Evolutionary conservation across 2,113 vertebrate genomes (phyloP).

Genomic region (Colaptes auratus): DNA sequence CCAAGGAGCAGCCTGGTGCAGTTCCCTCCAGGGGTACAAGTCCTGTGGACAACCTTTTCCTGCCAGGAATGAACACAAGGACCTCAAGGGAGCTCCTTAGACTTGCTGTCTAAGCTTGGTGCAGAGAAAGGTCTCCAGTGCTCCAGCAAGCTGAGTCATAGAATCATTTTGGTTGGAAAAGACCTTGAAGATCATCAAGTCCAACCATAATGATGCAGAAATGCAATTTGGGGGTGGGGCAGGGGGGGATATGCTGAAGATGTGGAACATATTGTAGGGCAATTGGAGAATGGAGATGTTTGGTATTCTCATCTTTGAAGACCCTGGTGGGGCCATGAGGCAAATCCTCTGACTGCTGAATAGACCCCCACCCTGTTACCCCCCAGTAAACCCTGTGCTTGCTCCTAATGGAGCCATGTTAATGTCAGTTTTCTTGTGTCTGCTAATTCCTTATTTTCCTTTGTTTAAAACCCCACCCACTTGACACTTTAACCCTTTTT

Average conservation of each 20-base stretch:
- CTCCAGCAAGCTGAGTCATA: not conserved
- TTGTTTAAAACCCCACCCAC: not conserved
- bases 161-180: too few species aligned
- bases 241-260: not conserved
- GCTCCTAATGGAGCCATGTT: not conserved
- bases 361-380: not conserved
- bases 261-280: not conserved
- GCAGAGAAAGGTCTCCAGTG: not conserved
- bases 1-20: not conserved
- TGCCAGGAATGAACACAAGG: not conserved
- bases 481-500: slow-evolving; percentile 72
- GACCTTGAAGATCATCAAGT: too few species aligned
- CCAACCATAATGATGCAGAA: not conserved
- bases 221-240: not conserved
- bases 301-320: fast-evolving
- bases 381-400: not conserved
- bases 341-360: slow-evolving; percentile 61
- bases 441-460: slow-evolving; percentile 53
- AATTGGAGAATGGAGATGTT: not conserved
- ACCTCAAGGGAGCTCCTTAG: not conserved
- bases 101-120: fast-evolving
- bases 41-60: not conserved
- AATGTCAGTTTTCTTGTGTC: not conserved
- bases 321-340: not conserved
- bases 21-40: fast-evolving